These are phyloP conservation scores for Habroteleia sp. DNA, from an alignment of 2,888 invertebrate species.

Conservation along the genomic window DNA sequence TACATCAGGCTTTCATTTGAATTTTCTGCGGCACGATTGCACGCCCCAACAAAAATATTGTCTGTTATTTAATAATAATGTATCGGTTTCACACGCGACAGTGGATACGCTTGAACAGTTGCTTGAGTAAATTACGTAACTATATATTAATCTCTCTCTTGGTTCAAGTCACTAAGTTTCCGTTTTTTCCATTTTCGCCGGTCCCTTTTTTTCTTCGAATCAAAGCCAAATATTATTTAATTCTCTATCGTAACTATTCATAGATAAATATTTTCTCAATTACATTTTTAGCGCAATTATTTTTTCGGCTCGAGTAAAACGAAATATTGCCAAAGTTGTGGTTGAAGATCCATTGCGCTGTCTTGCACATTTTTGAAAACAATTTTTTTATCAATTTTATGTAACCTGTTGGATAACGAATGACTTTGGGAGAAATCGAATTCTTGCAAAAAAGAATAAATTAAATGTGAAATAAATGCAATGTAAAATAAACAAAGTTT, in stretches of 20 bases:
- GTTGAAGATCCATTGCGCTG: too few relatives aligned
- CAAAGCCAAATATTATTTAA: conserved; percentile 22
- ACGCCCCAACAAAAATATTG: conserved; percentile 21
- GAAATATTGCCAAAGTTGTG: too few relatives aligned
- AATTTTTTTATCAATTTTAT: too few relatives aligned
- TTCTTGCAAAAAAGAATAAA: too few relatives aligned
- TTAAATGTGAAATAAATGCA: too few relatives aligned
- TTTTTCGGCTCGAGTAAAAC: neutral
- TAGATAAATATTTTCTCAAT: neutral
- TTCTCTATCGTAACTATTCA: conserved; percentile 2
- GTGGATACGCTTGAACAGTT: conserved; percentile 30
- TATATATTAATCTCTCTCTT: too few relatives aligned
- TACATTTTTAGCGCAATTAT: neutral
- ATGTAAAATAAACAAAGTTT: too few relatives aligned
- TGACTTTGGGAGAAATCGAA: too few relatives aligned
- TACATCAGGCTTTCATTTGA: conserved; percentile 5
- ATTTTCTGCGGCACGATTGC: conserved; percentile 13
- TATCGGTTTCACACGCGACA: conserved; percentile 43
- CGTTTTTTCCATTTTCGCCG: conserved; percentile 4
- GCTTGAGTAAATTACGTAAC: conserved; percentile 36
- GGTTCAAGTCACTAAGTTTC: conserved; percentile 17
- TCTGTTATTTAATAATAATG: conserved; percentile 40
- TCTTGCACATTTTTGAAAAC: too few relatives aligned
- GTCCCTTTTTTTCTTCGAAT: conserved; percentile 5
- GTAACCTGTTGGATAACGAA: too few relatives aligned